Evolutionary conservation across 2,113 vertebrate genomes (phyloP).

Genomic region (Lepisosteus osseus): DNA sequence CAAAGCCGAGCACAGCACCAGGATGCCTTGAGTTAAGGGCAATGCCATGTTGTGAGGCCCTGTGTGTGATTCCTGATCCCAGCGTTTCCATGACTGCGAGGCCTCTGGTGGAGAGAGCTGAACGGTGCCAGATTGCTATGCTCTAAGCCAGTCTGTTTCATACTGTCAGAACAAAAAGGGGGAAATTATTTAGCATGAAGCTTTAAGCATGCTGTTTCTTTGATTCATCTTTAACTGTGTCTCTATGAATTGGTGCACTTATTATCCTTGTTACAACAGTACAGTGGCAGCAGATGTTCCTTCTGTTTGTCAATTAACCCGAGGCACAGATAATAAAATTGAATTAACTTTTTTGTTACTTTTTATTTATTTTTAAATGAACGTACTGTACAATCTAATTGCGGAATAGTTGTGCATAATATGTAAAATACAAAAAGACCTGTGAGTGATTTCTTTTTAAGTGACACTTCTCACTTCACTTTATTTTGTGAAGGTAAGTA

Average conservation of each 20-base stretch:
- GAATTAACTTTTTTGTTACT: constrained; percentile 11
- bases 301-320: constrained; percentile 65
- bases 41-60: not conserved
- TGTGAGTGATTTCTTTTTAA: not conserved
- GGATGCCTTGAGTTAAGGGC: not conserved
- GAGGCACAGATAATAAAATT: constrained; percentile 45
- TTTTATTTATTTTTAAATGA: constrained; percentile 4
- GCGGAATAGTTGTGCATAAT: not conserved
- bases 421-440: not conserved
- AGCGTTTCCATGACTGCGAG: no score
- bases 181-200: constrained; percentile 47
- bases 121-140: constrained; percentile 62
- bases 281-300: constrained; percentile 57
- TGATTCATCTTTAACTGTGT: constrained; percentile 58
- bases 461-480: no score
- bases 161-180: constrained; percentile 54
- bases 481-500: no score
- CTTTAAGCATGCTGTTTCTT: constrained; percentile 51
- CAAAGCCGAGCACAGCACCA: not conserved
- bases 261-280: constrained; percentile 63
- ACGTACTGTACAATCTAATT: not conserved
- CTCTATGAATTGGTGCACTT: constrained; percentile 58
- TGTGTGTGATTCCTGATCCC: not conserved
- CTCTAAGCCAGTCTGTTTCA: constrained; percentile 57
- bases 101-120: constrained; percentile 24